Base-by-base conservation (phyloP, 2,797 vertebrate genomes). In the Melanotaenia trifasciata region DNA sequence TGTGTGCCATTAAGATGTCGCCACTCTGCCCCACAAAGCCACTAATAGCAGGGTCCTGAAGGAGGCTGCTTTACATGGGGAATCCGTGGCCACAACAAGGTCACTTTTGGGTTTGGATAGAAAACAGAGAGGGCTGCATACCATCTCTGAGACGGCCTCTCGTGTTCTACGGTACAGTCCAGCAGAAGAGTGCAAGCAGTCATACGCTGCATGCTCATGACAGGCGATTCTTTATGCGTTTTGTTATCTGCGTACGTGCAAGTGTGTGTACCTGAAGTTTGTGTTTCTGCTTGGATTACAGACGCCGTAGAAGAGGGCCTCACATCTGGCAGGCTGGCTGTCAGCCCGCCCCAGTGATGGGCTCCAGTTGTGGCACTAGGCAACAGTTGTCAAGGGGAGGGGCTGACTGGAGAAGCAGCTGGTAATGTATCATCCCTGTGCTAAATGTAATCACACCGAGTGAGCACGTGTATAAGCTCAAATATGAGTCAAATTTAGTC, bases 311-410 rank as follows among this genome's bases (percentile, higher is more conserved):
- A 57, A 90, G 79, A 82, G 72, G 76, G 79, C 83, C 76, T 81
- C 88, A 90, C 91, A 94, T 94, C 92, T 94, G 92, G 91, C 70
- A 64, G 80, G 26, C 83, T 92, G 91, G 90, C 87, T 45, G 80
- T 62, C 82, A 20, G 84, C 90, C 90, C 62, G 12, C 57, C 26
- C 32, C 43, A 74, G 76, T 85, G 92, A 91, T 91, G 83, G 80
- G 86, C 87, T 93, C 89, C 91, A 92, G 90, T 92, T 91, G 85
- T 87, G 88, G 86, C 84, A 87, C 77, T 58, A 67, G 83, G 87
- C 87, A 91, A 88, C 84, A 0, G 75, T 88, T 79, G 83, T 79
- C 73, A 81, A 47, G 78, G 79, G 87, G 81, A 72, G 76, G 79
- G 68, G 78, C 79, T 60, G 80, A 76, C 47, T 81, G 81, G 83